Evolutionary conservation across 2,888 invertebrate genomes (phyloP).

Genomic region (Amblyteles armatorius): DNA sequence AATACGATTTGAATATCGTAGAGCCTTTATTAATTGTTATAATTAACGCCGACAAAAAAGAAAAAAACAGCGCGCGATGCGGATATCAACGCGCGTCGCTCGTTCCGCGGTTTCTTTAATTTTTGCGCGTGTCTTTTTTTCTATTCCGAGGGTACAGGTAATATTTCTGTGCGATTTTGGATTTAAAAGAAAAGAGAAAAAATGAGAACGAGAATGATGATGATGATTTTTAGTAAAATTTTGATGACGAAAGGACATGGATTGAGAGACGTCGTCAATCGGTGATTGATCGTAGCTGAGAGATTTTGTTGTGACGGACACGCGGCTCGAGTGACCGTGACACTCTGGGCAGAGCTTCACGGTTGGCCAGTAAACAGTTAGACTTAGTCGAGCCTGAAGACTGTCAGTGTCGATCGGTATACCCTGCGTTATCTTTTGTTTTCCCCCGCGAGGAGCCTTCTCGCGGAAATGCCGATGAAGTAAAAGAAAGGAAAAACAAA

Average conservation of each 20-base stretch:
- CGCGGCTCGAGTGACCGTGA: slow-evolving; percentile 73
- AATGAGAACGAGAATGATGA: slow-evolving; percentile 23
- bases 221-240: slow-evolving; percentile 45
- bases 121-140: slow-evolving; percentile 49
- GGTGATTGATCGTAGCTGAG: slow-evolving; percentile 32
- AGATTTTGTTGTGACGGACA: slow-evolving; percentile 67
- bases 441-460: slow-evolving; percentile 33
- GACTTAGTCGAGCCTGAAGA: slow-evolving; percentile 80
- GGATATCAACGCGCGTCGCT: slow-evolving; percentile 54
- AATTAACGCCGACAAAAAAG: slow-evolving; percentile 54
- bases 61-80: slow-evolving; percentile 58
- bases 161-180: slow-evolving; percentile 53
- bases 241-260: neutral
- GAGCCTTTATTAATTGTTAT: slow-evolving; percentile 81
- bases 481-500: slow-evolving; percentile 18
- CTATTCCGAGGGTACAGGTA: slow-evolving; percentile 57
- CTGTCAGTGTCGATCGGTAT: slow-evolving; percentile 67
- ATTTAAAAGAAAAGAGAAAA: slow-evolving; percentile 41
- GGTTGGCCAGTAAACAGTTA: slow-evolving; percentile 83
- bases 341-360: slow-evolving; percentile 72
- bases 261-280: slow-evolving; percentile 9
- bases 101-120: slow-evolving; percentile 60
- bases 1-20: slow-evolving; percentile 77
- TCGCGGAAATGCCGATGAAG: slow-evolving; percentile 3
- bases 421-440: slow-evolving; percentile 19